These are phyloP conservation scores for Heliconius eleuchia DNA, from an alignment of 1,140 invertebrate genomes.

Conservation along the genomic window DNA sequence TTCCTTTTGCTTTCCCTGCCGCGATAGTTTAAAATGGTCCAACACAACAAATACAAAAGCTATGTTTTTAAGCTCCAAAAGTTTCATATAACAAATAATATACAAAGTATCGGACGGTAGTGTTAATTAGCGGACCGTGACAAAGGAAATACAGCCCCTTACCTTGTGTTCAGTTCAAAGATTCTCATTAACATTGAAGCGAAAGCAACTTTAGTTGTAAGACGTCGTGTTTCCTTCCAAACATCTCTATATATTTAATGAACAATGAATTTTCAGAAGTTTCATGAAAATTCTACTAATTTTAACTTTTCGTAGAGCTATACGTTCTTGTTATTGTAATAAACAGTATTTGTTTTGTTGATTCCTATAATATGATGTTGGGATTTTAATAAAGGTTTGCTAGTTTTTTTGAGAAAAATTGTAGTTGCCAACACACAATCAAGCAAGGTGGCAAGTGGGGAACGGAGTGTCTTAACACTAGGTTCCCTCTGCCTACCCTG, in stretches of 20 bases:
- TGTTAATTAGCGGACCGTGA: conserved; percentile 31
- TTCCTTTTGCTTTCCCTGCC: too few relatives aligned
- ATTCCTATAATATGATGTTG: neutral
- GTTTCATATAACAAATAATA: neutral
- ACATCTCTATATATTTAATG: conserved; percentile 29
- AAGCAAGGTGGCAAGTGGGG: too few relatives aligned
- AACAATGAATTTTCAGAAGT: conserved; percentile 24
- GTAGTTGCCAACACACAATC: too few relatives aligned
- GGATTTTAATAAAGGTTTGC: neutral
- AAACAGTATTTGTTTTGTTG: neutral
- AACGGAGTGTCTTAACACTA: too few relatives aligned
- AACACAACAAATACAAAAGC: neutral
- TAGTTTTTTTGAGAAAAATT: neutral
- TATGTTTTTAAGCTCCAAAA: neutral
- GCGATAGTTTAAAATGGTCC: neutral
- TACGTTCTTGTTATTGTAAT: conserved; percentile 12
- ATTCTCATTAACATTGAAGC: conserved; percentile 35
- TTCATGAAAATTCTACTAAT: conserved; percentile 20
- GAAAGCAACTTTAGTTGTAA: conserved; percentile 28
- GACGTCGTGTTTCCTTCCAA: conserved; percentile 24
- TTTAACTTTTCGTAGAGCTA: conserved; percentile 25
- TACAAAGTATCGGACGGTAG: conserved; percentile 21
- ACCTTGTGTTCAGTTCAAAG: conserved; percentile 29
- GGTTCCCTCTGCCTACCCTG: too few relatives aligned
- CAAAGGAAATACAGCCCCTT: conserved; percentile 33